phyloP scores from a whole-genome alignment of 1,140 invertebrate species.

The Trichogramma pretiosum region DNA sequence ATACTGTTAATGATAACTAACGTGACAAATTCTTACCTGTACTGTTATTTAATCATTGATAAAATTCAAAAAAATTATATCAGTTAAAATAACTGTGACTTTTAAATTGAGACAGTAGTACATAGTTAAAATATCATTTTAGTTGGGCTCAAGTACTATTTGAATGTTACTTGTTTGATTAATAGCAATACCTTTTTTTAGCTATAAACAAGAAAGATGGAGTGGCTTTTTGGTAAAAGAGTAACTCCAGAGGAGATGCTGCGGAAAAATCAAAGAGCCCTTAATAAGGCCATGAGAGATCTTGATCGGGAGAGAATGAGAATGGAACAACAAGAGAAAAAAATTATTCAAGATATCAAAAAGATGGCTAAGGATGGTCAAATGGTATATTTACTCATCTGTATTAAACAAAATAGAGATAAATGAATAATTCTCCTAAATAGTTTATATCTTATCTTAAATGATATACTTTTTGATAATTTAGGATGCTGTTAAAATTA shows the following conservation, averaged over 20 bases:
- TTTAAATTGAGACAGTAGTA: too few relatives aligned
- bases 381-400: constrained; percentile 64
- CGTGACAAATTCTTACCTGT: too few relatives aligned
- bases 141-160: too few relatives aligned
- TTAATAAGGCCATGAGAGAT: constrained; percentile 98
- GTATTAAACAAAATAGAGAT: not conserved
- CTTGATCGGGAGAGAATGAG: constrained; percentile 86
- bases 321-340: constrained; percentile 99
- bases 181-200: not conserved
- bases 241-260: constrained; percentile 98
- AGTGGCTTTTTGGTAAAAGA: constrained; percentile 94
- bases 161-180: not conserved
- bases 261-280: constrained; percentile 91
- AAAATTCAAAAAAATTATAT: too few relatives aligned
- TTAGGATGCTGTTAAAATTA: constrained; percentile 98
- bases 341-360: constrained; percentile 96
- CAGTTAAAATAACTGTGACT: too few relatives aligned
- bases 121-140: too few relatives aligned
- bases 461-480: constrained; percentile 22
- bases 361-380: constrained; percentile 98
- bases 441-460: constrained; percentile 6
- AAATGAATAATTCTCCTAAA: not conserved
- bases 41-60: too few relatives aligned
- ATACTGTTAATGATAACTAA: too few relatives aligned
- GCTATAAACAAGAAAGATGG: constrained; percentile 52